Conservation (phyloP, 1,140 invertebrate genomes). For the Aphaenogaster ashmeadi region DNA sequence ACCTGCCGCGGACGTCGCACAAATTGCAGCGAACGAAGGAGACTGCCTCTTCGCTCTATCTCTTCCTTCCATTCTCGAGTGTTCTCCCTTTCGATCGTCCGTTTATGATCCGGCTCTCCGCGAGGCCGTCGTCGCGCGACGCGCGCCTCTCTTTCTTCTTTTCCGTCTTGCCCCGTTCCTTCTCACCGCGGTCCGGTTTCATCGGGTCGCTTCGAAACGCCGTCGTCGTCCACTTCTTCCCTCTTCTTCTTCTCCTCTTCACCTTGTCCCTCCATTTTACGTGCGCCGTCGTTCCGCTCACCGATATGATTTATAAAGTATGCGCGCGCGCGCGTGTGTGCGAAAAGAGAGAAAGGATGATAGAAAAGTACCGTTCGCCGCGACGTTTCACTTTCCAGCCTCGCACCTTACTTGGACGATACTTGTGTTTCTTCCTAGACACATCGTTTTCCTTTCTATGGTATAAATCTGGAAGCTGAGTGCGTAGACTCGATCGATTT, state of each 20-base stretch:
- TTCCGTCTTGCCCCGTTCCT: constrained; percentile 56
- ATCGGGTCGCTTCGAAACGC: constrained; percentile 46
- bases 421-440: constrained; percentile 27
- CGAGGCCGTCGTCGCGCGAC: constrained; percentile 55
- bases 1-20: constrained; percentile 17
- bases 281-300: constrained; percentile 60
- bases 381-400: constrained; percentile 81
- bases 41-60: not conserved
- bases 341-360: not conserved
- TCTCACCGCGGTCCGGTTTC: constrained; percentile 65
- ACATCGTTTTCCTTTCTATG: constrained; percentile 21
- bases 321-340: constrained; percentile 20
- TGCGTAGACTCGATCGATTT: not conserved
- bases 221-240: not conserved
- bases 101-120: constrained; percentile 47
- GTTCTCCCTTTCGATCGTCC: constrained; percentile 64
- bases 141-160: constrained; percentile 47
- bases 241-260: constrained; percentile 38
- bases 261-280: constrained; percentile 56
- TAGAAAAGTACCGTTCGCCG: constrained; percentile 72
- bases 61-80: constrained; percentile 39
- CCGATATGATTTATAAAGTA: constrained; percentile 79
- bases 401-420: constrained; percentile 51
- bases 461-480: not conserved
- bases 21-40: constrained; percentile 27